These are phyloP conservation scores for Cartodere bifasciata DNA, from an alignment of 2,888 invertebrate species.

Conservation along the genomic window DNA sequence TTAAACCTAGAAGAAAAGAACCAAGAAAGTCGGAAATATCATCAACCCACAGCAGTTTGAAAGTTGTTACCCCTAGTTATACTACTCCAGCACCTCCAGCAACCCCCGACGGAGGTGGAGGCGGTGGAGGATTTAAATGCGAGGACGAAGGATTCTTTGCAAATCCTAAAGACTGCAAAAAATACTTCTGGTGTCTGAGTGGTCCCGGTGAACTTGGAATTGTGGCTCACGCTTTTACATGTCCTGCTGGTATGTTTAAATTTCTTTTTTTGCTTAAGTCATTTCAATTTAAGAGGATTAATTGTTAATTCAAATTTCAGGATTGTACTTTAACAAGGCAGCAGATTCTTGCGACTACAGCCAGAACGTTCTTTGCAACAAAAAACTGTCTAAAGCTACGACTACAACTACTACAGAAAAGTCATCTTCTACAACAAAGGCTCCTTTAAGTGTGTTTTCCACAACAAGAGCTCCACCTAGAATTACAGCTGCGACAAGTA, in stretches of 20 bases:
- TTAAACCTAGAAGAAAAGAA: conserved; percentile 12
- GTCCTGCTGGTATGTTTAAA: conserved; percentile 79
- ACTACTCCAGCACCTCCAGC: conserved; percentile 73
- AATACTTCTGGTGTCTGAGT: conserved; percentile 90
- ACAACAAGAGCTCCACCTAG: conserved; percentile 27
- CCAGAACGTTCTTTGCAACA: conserved; percentile 73
- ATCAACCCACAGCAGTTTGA: conserved; percentile 36
- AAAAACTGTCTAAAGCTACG: conserved; percentile 39
- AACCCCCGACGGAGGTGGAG: conserved; percentile 78
- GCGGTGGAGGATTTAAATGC: conserved; percentile 76
- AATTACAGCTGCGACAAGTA: conserved; percentile 33
- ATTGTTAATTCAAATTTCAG: conserved; percentile 36
- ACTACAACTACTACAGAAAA: conserved; percentile 34
- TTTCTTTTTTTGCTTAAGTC: too few relatives aligned
- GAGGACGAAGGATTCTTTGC: conserved; percentile 87
- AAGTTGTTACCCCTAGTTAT: conserved; percentile 35
- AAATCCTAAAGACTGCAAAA: conserved; percentile 85
- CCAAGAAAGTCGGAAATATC: conserved; percentile 40
- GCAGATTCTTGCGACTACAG: conserved; percentile 89
- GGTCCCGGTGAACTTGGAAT: conserved; percentile 81
- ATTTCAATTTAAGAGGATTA: not conserved
- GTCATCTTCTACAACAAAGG: conserved; percentile 34
- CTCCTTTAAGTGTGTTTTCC: conserved; percentile 30
- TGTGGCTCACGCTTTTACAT: conserved; percentile 85
- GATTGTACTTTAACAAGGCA: conserved; percentile 79